Evolutionary conservation across 2,113 vertebrate species (phyloP).

Genomic region (Azemiops feae): DNA sequence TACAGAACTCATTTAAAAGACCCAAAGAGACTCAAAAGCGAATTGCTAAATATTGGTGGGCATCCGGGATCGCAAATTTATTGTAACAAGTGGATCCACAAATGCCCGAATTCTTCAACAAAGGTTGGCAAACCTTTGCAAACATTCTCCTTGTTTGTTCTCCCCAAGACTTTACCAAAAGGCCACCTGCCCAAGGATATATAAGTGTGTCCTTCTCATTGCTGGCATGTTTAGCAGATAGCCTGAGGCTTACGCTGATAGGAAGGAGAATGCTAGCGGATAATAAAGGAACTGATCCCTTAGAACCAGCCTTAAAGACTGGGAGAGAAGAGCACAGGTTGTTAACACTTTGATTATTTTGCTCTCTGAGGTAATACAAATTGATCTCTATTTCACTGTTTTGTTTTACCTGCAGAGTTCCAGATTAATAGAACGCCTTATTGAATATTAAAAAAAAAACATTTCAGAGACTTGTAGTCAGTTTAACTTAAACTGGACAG

Average conservation of each 20-base stretch:
- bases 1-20: not conserved
- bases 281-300: not conserved
- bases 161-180: not conserved
- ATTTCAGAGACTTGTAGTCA: not conserved
- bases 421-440: not conserved
- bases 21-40: not conserved
- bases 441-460: not conserved
- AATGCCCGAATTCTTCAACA: not conserved
- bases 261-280: not conserved
- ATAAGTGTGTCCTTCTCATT: not conserved
- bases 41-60: not conserved
- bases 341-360: not conserved
- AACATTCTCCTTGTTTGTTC: not conserved
- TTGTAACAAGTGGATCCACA: not conserved
- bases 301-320: not conserved
- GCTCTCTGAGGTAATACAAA: not conserved
- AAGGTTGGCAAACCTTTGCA: not conserved
- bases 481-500: not conserved
- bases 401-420: not conserved
- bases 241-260: not conserved
- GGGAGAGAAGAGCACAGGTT: not conserved
- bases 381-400: not conserved
- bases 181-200: not conserved
- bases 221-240: not conserved
- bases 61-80: not conserved